Evolutionary conservation across 2,113 vertebrate species (phyloP).

Genomic region (Melanerpes formicivorus): DNA sequence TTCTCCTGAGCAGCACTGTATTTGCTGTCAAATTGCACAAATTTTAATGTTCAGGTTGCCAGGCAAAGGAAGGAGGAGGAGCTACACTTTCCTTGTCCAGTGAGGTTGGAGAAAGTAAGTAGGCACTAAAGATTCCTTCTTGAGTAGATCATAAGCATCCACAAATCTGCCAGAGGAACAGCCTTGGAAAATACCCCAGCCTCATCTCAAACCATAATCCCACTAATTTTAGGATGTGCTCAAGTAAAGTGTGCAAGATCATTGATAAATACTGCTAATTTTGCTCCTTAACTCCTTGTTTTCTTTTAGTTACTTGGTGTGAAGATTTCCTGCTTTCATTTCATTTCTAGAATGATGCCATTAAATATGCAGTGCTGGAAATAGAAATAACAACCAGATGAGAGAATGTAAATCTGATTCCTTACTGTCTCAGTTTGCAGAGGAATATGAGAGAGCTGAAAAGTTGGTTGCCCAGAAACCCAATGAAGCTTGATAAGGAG

Average conservation of each 20-base stretch:
- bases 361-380: not conserved
- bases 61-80: not conserved
- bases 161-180: not conserved
- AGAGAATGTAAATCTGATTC: not conserved
- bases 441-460: slow-evolving; percentile 89
- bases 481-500: slow-evolving; percentile 98
- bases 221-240: not conserved
- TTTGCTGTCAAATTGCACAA: not conserved
- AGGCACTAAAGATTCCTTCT: not conserved
- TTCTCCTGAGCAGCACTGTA: not conserved
- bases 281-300: not conserved
- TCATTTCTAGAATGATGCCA: not conserved
- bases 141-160: not conserved
- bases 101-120: not conserved
- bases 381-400: not conserved
- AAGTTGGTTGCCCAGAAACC: slow-evolving; percentile 94
- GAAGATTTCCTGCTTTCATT: not conserved
- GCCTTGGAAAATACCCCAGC: not conserved
- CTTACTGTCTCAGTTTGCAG: slow-evolving; percentile 82
- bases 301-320: not conserved
- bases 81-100: not conserved
- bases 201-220: not conserved
- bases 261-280: not conserved
- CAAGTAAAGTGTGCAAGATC: not conserved
- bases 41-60: not conserved